Evolutionary conservation across 2,888 invertebrate species (phyloP), one percentile per base, ranked within the genome.

Genomic region (Taenaris catops): DNA sequence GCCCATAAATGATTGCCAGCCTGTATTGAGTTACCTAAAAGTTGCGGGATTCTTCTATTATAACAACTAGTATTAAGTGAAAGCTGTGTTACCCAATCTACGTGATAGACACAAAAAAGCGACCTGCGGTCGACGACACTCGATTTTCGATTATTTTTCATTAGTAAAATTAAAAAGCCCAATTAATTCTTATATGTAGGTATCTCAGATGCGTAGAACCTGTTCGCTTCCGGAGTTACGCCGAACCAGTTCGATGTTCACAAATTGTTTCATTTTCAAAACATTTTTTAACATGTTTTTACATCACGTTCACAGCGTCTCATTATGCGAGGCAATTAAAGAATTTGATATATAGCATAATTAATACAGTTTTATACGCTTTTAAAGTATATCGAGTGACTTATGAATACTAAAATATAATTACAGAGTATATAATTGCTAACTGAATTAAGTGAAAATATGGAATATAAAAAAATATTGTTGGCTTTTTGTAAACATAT

Each of bases 141-240:
- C 47, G 46, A 48, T 55, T 58, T 53, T 54, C 50, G 53, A 61
- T 53, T 51, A 57, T 67, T 63, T 67, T 73, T 70, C 63, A 74
- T 78, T 69, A 69, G 63, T 70, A 52, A 71, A 75, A 78, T 74
- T 70, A 60, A 73, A 71, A 75, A 61, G n/a, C 66, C 65, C 64
- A 79, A 80, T 83, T 70, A 79, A 74, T 71, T 67, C 64, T 69
- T 67, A 70, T 69, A n/a, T n/a, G n/a, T n/a, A n/a, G n/a, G 34
- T 49, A 49, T 58, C 66, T 69, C 60, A 51, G 47, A 46, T 55
- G 50, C 48, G 51, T 51, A 49, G 64, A 81, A 83, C 84, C 74
- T 63, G 84, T 80, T 71, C 52, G 74, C 84, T 84, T 84, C 84
- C 84, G 80, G 75, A 71, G 67, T 84, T 84, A 84, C 83, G 66